Evolutionary conservation across 2,797 vertebrate species (phyloP), one percentile per base, ranked within the genome.

Genomic region (Carapus acus): DNA sequence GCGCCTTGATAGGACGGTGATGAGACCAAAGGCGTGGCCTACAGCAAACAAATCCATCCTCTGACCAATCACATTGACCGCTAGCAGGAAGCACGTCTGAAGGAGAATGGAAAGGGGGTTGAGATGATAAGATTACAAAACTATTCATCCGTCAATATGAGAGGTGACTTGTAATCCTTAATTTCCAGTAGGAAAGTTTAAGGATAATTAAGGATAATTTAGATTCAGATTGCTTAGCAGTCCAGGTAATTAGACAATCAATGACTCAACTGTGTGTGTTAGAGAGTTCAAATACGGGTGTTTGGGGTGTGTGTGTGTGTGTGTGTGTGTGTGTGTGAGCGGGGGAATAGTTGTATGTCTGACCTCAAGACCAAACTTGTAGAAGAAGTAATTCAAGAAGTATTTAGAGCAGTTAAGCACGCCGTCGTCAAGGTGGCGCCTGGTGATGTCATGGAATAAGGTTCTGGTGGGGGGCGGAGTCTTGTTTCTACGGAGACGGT

Each of bases 341-440:
- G 12, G 3, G 31, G 3, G 12, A 3, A 8, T 1, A 7, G 2
- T 1, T 38, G 20, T 12, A 8, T 39, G 31, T 23, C 52, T 78
- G 73, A 93, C 91, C 92, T 97, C 94, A 51, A 97, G 84, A 20
- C 94, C 94, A 78, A 97, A 97, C 71, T 96, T 97, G 83, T 97
- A 96, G 87, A 96, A 96, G 83, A 91, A 96, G 74, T 94, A 96
- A 80, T 97, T 96, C 68, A 94, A 79, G 71, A 96, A 96, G 73
- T 97, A 97, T 72, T 94, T 96, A 61, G 88, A 69, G 73, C 93
- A 95, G 69, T 86, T 93, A n/a, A 92, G 37, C 42, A 97, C 70
- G 15, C 90, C 88, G 24, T 93, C 82, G 43, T 97, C 94, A 47
- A 97, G 76, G 76, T 96, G 92, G 27, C 83, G 85, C 49, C 93